phyloP scores from a whole-genome alignment of 2,888 invertebrate genomes.

The Linnaemya vulpina region DNA sequence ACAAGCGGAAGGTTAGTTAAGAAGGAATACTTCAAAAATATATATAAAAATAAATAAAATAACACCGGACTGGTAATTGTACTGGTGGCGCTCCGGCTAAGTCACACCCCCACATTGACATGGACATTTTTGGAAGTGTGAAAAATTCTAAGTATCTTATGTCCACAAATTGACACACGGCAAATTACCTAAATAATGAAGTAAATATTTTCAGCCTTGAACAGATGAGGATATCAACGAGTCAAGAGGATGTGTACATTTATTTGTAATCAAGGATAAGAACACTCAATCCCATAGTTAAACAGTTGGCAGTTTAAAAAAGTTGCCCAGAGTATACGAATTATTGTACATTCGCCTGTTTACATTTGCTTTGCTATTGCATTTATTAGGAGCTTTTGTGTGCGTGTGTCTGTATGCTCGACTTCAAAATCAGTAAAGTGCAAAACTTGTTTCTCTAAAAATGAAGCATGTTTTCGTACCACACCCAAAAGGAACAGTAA shows the following conservation, averaged over 20 bases:
- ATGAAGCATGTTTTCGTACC: conserved; percentile 61
- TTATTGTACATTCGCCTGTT: neutral
- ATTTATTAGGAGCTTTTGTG: neutral
- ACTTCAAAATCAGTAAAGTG: conserved; percentile 62
- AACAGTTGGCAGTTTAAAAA: neutral
- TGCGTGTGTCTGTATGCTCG: neutral
- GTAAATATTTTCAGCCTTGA: too few species aligned
- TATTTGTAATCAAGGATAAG: neutral
- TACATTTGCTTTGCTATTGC: neutral
- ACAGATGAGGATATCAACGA: too few species aligned
- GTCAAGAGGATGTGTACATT: too few species aligned
- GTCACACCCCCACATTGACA: neutral
- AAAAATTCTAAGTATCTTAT: too few species aligned
- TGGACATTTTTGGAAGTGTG: neutral
- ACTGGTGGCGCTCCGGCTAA: neutral
- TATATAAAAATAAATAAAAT: too few species aligned
- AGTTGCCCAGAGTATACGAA: neutral
- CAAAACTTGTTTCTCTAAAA: conserved; percentile 69
- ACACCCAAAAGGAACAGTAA: neutral
- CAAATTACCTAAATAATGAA: too few species aligned
- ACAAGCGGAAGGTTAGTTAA: neutral
- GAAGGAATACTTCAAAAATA: neutral
- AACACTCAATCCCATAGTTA: neutral
- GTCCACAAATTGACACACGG: too few species aligned
- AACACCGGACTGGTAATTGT: neutral